A percentile compares a stretch with the other conserved stretches of the same genome.
Evolutionary conservation across 2,888 invertebrate genomes (phyloP).

Genomic region (Biston stratarius): DNA sequence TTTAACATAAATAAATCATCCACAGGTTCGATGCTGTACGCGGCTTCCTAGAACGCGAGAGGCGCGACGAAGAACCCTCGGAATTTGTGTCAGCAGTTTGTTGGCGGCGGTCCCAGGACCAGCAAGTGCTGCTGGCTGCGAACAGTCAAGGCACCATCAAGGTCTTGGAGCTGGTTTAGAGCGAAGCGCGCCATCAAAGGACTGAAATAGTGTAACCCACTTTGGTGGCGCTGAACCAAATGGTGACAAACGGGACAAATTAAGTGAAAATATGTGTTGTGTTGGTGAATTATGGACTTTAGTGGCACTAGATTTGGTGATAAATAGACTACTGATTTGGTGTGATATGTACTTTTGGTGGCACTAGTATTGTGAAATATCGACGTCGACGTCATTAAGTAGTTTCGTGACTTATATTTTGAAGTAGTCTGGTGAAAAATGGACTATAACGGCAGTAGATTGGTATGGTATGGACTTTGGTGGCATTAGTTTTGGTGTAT

Average conservation of each 20-base stretch:
- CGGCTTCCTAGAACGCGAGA: conserved; percentile 91
- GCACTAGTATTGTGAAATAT: too few species aligned
- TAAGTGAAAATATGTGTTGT: neutral
- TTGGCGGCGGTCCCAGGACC: conserved; percentile 92
- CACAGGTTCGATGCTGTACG: conserved; percentile 93
- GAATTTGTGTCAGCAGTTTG: conserved; percentile 98
- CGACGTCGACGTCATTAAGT: too few species aligned
- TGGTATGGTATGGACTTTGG: neutral
- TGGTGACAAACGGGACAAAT: neutral
- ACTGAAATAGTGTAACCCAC: neutral
- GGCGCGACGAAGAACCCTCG: conserved; percentile 94
- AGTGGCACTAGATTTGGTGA: neutral
- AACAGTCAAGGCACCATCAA: conserved; percentile 98
- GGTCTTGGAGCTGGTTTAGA: conserved; percentile 91
- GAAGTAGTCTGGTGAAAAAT: neutral
- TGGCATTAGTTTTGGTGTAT: neutral
- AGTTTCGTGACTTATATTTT: too few species aligned
- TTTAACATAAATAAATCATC: too few species aligned
- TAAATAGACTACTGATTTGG: too few species aligned
- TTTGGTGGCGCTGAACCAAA: neutral
- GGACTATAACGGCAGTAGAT: neutral
- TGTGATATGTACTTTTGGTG: too few species aligned
- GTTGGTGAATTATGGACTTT: neutral
- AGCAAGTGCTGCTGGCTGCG: conserved; percentile 95
- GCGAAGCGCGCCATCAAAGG: neutral